Percentiles rank a stretch among this genome's conserved stretches.
Evolutionary conservation across 1,140 invertebrate genomes (phyloP).

Genomic region (Pristionchus pacificus): DNA sequence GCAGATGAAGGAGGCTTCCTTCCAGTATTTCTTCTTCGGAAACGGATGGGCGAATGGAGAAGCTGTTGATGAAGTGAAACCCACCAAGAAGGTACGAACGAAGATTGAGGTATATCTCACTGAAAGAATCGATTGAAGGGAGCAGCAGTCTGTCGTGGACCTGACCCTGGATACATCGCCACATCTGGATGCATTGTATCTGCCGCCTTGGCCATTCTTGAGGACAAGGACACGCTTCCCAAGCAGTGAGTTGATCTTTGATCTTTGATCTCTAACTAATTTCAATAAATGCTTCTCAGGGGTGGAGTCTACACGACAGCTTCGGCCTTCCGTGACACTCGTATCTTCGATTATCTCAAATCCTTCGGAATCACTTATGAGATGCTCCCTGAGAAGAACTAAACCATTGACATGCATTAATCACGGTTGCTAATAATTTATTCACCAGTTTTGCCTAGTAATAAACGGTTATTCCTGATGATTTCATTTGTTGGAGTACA

Average conservation of each 20-base stretch:
- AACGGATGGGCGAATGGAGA: conserved; percentile 71
- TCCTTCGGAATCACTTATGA: conserved; percentile 53
- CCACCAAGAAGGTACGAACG: conserved; percentile 65
- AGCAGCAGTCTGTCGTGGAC: conserved; percentile 64
- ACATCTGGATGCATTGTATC: conserved; percentile 72
- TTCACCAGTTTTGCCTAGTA: too few relatives aligned
- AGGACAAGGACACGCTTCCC: conserved; percentile 74
- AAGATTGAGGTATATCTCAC: not conserved
- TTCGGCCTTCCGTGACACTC: conserved; percentile 49
- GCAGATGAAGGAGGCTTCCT: conserved; percentile 49
- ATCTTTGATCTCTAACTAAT: not conserved
- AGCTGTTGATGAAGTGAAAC: conserved; percentile 64
- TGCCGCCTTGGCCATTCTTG: conserved; percentile 71
- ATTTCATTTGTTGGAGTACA: too few relatives aligned
- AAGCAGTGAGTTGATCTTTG: conserved; percentile 61
- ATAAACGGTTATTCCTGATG: too few relatives aligned
- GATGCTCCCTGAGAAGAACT: conserved; percentile 23
- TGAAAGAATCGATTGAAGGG: conserved; percentile 55
- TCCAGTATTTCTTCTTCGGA: conserved; percentile 62
- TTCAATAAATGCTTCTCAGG: conserved; percentile 33
- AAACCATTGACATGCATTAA: too few relatives aligned
- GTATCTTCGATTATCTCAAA: conserved; percentile 51
- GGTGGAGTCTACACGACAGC: conserved; percentile 54
- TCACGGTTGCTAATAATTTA: too few relatives aligned
- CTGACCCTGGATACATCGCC: conserved; percentile 74